Percentiles rank a stretch among this genome's conserved stretches.
Conservation (phyloP, 2,888 invertebrate genomes). For the Cloeon dipterum region DNA sequence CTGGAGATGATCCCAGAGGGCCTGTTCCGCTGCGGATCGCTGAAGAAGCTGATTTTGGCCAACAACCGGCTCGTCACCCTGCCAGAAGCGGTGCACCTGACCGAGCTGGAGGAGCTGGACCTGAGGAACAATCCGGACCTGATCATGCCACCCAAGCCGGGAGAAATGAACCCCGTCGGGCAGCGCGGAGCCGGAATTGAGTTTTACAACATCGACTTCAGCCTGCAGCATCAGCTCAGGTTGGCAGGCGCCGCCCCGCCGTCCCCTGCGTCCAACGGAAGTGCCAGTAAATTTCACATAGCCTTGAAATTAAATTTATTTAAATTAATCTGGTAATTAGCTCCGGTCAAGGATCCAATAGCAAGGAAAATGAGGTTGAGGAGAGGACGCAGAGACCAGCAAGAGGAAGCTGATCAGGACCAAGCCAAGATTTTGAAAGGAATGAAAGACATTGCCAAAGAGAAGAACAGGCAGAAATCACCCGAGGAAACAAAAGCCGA, state of each 20-base stretch:
- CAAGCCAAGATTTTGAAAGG: slow-evolving; percentile 74
- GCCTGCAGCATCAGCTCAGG: slow-evolving; percentile 79
- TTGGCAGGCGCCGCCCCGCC: slow-evolving; percentile 54
- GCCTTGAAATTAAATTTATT: too few relatives aligned
- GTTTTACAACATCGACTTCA: slow-evolving; percentile 98
- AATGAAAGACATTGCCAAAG: slow-evolving; percentile 67
- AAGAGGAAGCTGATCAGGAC: slow-evolving; percentile 57
- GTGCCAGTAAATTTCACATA: neutral
- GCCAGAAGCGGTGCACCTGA: slow-evolving; percentile 91
- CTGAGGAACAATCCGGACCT: slow-evolving; percentile 83
- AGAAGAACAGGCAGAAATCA: slow-evolving; percentile 48
- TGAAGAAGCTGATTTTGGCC: slow-evolving; percentile 81
- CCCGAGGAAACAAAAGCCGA: slow-evolving; percentile 41
- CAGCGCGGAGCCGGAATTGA: slow-evolving; percentile 59
- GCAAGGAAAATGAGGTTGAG: slow-evolving; percentile 80
- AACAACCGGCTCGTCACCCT: slow-evolving; percentile 86
- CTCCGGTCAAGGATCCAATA: slow-evolving; percentile 65
- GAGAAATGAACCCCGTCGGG: slow-evolving; percentile 25
- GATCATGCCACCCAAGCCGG: slow-evolving; percentile 91
- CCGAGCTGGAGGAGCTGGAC: slow-evolving; percentile 73
- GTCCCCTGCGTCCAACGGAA: neutral
- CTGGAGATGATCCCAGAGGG: slow-evolving; percentile 98
- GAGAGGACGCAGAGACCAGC: slow-evolving; percentile 46
- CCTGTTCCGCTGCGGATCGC: slow-evolving; percentile 76
- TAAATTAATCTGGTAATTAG: too few relatives aligned